Conservation (phyloP, 1,140 invertebrate species). For the Hypothenemus hampei region DNA sequence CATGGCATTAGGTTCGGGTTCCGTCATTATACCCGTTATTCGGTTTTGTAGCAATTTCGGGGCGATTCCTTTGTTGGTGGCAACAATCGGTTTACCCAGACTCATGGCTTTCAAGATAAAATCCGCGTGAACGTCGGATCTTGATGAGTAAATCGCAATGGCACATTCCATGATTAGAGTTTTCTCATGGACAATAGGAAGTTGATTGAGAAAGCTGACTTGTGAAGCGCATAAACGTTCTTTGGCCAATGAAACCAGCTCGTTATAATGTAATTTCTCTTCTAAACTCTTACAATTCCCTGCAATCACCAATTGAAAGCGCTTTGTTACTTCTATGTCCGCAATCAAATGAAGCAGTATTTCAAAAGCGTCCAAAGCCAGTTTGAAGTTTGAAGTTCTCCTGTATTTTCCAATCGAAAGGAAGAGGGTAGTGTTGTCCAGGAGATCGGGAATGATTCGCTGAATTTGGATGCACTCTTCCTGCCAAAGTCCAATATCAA, state of each 20-base stretch:
- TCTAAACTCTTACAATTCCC: conserved; percentile 33
- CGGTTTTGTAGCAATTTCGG: conserved; percentile 34
- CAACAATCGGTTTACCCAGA: conserved; percentile 36
- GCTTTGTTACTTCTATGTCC: conserved; percentile 25
- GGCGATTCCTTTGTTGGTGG: conserved; percentile 36
- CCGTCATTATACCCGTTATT: conserved; percentile 37
- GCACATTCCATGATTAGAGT: conserved; percentile 36
- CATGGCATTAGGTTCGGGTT: conserved; percentile 34
- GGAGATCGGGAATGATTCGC: conserved; percentile 36
- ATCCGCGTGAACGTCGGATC: conserved; percentile 36
- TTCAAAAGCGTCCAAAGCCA: conserved; percentile 38
- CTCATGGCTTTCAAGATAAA: conserved; percentile 35
- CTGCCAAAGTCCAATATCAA: conserved; percentile 37
- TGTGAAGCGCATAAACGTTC: conserved; percentile 35
- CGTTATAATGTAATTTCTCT: conserved; percentile 34
- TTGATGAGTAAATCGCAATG: conserved; percentile 34
- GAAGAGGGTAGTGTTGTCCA: conserved; percentile 34
- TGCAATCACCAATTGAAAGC: conserved; percentile 38
- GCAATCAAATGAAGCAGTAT: conserved; percentile 28
- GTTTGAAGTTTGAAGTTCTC: conserved; percentile 38
- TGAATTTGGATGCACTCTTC: conserved; percentile 33
- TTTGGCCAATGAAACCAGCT: conserved; percentile 33
- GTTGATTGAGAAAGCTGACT: conserved; percentile 36
- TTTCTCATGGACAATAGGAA: conserved; percentile 37
- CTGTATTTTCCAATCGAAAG: conserved; percentile 36